These are phyloP conservation scores for Hydrolagus colliei DNA, from an alignment of 2,797 vertebrate species.

Conservation along the genomic window DNA sequence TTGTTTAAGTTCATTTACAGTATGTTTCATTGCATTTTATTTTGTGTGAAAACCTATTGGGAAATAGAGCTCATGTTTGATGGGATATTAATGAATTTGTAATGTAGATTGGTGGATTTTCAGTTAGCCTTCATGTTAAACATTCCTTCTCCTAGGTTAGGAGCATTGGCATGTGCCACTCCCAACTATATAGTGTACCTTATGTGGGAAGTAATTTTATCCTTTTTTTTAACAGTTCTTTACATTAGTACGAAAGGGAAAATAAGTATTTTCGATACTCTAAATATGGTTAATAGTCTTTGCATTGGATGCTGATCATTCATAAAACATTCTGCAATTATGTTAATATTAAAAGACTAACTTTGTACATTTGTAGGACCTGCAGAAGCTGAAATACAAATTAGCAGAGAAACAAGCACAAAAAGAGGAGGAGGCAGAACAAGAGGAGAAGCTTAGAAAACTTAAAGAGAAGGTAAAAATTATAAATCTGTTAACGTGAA, in stretches of 20 bases:
- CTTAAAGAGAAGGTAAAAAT: constrained; percentile 72
- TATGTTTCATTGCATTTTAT: too few relatives aligned
- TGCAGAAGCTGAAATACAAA: constrained; percentile 65
- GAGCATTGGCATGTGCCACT: neutral
- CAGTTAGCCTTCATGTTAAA: too few relatives aligned
- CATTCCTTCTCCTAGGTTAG: too few relatives aligned
- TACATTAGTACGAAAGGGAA: neutral
- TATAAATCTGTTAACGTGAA: neutral
- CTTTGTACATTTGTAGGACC: constrained; percentile 56
- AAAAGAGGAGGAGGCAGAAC: constrained; percentile 61
- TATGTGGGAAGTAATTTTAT: constrained; percentile 20
- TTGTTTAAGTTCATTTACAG: too few relatives aligned
- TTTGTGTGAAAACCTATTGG: too few relatives aligned
- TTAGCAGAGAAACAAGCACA: constrained; percentile 61
- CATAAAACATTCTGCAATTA: neutral
- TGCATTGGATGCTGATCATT: too few relatives aligned
- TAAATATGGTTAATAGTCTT: too few relatives aligned
- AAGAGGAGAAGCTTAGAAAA: constrained; percentile 59
- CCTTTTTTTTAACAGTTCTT: constrained; percentile 35
- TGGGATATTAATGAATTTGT: too few relatives aligned
- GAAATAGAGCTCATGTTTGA: too few relatives aligned
- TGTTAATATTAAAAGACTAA: neutral
- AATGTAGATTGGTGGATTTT: too few relatives aligned
- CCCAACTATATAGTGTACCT: neutral
- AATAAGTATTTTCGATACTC: neutral